Evolutionary conservation across 2,797 vertebrate genomes (phyloP).

Genomic region (Helostoma temminkii): DNA sequence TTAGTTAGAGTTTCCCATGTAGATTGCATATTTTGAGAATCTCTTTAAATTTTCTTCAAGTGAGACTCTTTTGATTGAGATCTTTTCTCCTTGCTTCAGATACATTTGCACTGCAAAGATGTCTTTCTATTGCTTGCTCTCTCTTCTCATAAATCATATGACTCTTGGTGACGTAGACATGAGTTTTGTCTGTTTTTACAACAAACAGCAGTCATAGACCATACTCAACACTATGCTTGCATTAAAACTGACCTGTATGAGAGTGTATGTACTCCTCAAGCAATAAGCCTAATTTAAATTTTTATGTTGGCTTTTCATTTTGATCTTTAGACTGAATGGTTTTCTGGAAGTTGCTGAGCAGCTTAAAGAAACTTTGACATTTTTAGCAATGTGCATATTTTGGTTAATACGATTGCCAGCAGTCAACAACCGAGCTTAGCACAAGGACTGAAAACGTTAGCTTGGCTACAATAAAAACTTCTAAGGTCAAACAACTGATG

Average conservation of each 20-base stretch:
- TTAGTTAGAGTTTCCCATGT: constrained; percentile 31
- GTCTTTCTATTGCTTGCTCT: constrained; percentile 76
- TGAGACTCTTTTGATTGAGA: constrained; percentile 32
- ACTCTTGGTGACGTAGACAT: constrained; percentile 17
- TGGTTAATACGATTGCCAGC: no score
- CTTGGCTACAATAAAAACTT: no score
- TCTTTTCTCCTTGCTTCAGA: constrained; percentile 63
- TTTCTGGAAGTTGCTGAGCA: constrained; percentile 5
- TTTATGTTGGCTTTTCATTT: constrained; percentile 35
- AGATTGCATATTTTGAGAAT: constrained; percentile 17
- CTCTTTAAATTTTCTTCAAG: constrained; percentile 17
- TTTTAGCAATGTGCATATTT: background rate
- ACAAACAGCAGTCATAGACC: no score
- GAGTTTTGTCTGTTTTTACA: constrained; percentile 21
- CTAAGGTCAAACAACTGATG: no score
- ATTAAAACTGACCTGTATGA: constrained; percentile 37
- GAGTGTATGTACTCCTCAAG: constrained; percentile 73
- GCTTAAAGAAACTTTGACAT: constrained; percentile 21
- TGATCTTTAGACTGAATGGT: constrained; percentile 11
- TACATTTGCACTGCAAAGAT: constrained; percentile 79
- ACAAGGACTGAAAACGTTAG: background rate
- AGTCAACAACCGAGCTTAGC: background rate
- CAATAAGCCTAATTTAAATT: constrained; percentile 81
- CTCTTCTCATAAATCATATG: constrained; percentile 70
- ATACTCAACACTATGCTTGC: constrained; percentile 37